A percentile compares a stretch with the other conserved stretches of the same genome.
Evolutionary conservation across 2,888 invertebrate species (phyloP).

Genomic region (Abrostola triplasia): DNA sequence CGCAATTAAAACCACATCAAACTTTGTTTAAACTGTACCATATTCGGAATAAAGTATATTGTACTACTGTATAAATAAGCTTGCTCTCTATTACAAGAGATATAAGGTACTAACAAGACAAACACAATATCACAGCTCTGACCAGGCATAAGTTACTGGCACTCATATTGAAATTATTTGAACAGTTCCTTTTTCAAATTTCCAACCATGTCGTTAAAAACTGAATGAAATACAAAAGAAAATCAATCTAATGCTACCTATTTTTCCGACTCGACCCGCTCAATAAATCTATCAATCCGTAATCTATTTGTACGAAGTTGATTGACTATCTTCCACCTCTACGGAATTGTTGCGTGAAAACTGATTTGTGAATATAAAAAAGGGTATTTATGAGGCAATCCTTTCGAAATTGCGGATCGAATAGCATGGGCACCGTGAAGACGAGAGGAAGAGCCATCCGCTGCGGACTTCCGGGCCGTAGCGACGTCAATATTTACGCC

Average conservation of each 20-base stretch:
- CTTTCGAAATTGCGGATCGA: conserved; percentile 47
- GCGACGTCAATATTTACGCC: conserved; percentile 56
- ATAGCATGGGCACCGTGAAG: conserved; percentile 35
- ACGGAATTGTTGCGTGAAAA: conserved; percentile 28
- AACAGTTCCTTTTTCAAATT: too few species aligned
- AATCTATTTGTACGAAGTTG: conserved; percentile 23
- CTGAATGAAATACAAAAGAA: neutral
- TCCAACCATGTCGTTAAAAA: neutral
- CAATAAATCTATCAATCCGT: neutral
- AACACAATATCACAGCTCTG: too few species aligned
- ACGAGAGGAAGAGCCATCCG: conserved; percentile 54
- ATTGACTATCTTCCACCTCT: conserved; percentile 15
- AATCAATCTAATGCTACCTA: neutral
- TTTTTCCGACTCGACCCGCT: neutral
- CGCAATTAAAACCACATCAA: conserved; percentile 36
- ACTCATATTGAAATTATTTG: too few species aligned
- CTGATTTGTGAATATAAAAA: conserved; percentile 33
- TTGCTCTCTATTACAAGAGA: too few species aligned
- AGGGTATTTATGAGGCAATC: conserved; percentile 26
- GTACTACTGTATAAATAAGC: conserved; percentile 8
- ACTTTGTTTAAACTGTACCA: conserved; percentile 5
- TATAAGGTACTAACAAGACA: too few species aligned
- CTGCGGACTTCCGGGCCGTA: conserved; percentile 59
- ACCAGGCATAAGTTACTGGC: too few species aligned
- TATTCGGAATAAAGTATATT: conserved; percentile 23